phyloP scores from a whole-genome alignment of 2,888 invertebrate species.

The Cataglyphis rosenhaueri region DNA sequence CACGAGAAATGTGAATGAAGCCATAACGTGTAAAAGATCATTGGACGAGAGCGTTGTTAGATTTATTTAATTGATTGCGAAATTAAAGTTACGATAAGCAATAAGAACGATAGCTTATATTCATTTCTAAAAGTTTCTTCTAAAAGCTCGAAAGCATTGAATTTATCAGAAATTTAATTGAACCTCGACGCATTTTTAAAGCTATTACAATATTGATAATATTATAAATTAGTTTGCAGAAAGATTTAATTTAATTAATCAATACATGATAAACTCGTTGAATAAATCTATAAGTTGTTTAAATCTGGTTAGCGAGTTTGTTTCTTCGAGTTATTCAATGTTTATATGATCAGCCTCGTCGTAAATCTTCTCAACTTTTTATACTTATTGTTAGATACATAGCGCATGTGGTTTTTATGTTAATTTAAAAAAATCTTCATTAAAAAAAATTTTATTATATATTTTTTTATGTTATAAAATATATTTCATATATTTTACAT shows the following conservation, averaged over 20 bases:
- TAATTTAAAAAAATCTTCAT: background rate
- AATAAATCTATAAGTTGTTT: background rate
- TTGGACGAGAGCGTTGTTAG: background rate
- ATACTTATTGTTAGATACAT: background rate
- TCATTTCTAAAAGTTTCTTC: background rate
- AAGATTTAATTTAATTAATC: conserved; percentile 11
- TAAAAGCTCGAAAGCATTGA: conserved; percentile 16
- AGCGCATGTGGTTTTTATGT: background rate
- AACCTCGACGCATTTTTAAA: background rate
- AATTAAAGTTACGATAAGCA: background rate
- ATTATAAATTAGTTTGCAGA: conserved; percentile 43
- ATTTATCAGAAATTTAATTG: conserved; percentile 42
- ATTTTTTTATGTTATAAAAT: background rate
- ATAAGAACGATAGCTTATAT: conserved; percentile 8
- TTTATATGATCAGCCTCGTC: background rate
- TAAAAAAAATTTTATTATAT: background rate
- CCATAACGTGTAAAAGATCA: background rate
- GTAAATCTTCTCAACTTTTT: background rate
- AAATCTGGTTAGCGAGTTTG: background rate
- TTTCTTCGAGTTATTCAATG: background rate
- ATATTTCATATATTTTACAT: background rate
- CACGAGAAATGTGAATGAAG: conserved; percentile 30
- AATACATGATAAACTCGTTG: conserved; percentile 21
- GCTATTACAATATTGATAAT: conserved; percentile 32
- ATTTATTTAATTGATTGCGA: background rate